phyloP scores from a whole-genome alignment of 2,797 vertebrate species.

The Chelon labrosus region DNA sequence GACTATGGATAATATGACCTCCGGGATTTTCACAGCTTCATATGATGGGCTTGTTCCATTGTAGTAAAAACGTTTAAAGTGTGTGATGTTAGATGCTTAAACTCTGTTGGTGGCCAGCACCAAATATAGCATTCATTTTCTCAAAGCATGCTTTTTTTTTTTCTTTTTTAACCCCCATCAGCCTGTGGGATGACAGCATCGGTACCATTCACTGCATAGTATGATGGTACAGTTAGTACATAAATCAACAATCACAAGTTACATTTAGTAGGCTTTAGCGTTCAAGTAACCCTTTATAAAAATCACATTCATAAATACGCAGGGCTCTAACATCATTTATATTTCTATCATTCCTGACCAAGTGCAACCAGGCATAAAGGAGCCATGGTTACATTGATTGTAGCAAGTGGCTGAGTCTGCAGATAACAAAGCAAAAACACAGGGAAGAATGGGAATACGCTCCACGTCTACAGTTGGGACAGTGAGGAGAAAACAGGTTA shows the following conservation, averaged over 20 bases:
- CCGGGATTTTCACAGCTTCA: slow-evolving; percentile 45
- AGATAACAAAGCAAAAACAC: slow-evolving; percentile 29
- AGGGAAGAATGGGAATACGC: background rate
- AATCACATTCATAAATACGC: slow-evolving; percentile 37
- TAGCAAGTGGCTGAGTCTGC: slow-evolving; percentile 16
- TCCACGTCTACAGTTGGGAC: slow-evolving; percentile 10
- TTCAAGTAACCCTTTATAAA: slow-evolving; percentile 39
- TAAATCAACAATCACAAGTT: slow-evolving; percentile 38
- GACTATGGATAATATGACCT: slow-evolving; percentile 20
- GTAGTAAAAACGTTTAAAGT: background rate
- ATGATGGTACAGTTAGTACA: slow-evolving; percentile 22
- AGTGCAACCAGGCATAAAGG: slow-evolving; percentile 36
- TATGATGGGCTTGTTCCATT: slow-evolving; percentile 30
- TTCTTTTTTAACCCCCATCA: background rate
- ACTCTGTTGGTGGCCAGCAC: slow-evolving; percentile 80
- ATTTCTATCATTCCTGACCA: slow-evolving; percentile 41
- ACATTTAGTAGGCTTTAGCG: slow-evolving; percentile 34
- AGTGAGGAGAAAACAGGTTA: slow-evolving; percentile 15
- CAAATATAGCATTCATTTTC: slow-evolving; percentile 54
- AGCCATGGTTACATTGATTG: slow-evolving; percentile 32
- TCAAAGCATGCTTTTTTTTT: background rate
- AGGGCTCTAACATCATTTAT: slow-evolving; percentile 35
- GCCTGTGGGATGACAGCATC: slow-evolving; percentile 19
- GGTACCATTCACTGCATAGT: slow-evolving; percentile 51
- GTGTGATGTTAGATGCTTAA: slow-evolving; percentile 44